Conservation (phyloP, 2,797 vertebrate genomes). For the Chaetophractus vellerosus region DNA sequence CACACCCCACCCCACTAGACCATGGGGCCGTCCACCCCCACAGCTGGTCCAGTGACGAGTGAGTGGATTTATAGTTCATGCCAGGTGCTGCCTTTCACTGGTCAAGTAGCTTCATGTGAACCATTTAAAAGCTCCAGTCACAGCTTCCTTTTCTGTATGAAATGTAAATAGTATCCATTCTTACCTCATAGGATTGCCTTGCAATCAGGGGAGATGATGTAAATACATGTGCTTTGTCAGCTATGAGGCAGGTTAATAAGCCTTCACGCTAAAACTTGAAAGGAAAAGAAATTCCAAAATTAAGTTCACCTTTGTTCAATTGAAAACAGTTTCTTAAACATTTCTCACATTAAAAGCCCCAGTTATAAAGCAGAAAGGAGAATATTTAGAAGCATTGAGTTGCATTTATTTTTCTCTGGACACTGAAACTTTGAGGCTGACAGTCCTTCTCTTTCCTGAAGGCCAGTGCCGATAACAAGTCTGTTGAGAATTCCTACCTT, state of each 20-base stretch:
- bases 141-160: slow-evolving; percentile 19
- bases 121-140: slow-evolving; percentile 44
- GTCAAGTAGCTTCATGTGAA: neutral
- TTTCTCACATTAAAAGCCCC: slow-evolving; percentile 53
- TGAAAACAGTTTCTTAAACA: neutral
- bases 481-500: neutral
- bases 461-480: neutral
- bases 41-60: neutral
- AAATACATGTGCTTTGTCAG: neutral
- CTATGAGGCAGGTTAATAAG: neutral
- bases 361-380: slow-evolving; percentile 30
- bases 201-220: neutral
- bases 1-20: neutral
- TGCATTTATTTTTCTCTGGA: slow-evolving; percentile 43
- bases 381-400: slow-evolving; percentile 56
- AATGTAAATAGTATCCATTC: slow-evolving; percentile 44
- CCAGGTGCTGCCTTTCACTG: slow-evolving; percentile 11
- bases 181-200: slow-evolving; percentile 2
- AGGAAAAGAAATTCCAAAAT: slow-evolving; percentile 61
- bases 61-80: slow-evolving; percentile 57
- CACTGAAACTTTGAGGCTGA: neutral
- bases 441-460: neutral
- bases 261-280: slow-evolving; percentile 41
- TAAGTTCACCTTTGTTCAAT: slow-evolving; percentile 1
- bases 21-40: neutral